Evolutionary conservation across 2,888 invertebrate genomes (phyloP), one percentile per base, ranked within the genome.

Genomic region (Plebejus anna): DNA sequence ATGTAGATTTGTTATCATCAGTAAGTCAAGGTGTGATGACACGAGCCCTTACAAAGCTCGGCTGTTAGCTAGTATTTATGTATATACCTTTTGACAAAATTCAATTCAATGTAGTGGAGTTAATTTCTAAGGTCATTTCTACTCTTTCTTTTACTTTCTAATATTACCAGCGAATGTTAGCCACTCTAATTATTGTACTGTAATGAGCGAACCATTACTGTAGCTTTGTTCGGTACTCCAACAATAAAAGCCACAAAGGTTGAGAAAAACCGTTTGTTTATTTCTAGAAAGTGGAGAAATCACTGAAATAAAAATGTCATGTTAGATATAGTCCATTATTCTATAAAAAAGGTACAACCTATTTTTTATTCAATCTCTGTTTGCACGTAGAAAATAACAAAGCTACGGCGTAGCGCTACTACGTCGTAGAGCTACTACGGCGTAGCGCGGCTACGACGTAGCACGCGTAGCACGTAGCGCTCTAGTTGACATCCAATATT

Each of bases 321-420:
- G 28, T 28, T 11, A 22, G 11, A 22, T 9, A 61, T 2, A 11
- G 9, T 16, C 66, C 32, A 13, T 13, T 13, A 66, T 66, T 66
- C 9, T 32, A 4, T 13, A 36, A 13, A 13, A 11, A 36, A n/a
- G 7, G 7, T 70, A 38, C 5, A 70, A 6, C 70, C 70, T 22
- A 55, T 55, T 76, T 76, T 76, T 42, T 76, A 76, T 76, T 76
- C 76, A 76, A 73, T 73, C 76, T 28, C n/a, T 42, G 59, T 42
- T 66, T 22, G 76, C 61, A 73, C 76, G 77, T 77, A 77, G 70
- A 70, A 61, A 75, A 79, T 79, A 73, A 76, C 77, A 75, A 79
- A 78, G 77, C 79, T 78, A 78, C 79, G 77, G 59, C 78, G 79
- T 79, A 77, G 77, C 76, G 51, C n/a, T 55, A 72, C 78, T 80